Evolutionary conservation across 2,113 vertebrate genomes (phyloP).

Genomic region (Copsychus sechellarum): DNA sequence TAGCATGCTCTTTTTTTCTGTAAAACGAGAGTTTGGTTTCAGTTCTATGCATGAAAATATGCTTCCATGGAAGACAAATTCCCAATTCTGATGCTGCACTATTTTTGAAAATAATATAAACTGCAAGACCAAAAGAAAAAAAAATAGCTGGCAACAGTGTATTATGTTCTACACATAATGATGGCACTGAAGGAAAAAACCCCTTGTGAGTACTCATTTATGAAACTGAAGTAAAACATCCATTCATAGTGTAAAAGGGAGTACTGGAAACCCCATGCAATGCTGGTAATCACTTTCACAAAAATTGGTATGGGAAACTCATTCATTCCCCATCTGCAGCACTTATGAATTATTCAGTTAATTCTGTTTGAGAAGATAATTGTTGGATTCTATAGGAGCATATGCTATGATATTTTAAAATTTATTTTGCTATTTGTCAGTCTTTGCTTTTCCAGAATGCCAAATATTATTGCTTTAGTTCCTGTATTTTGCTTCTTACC

Average conservation of each 20-base stretch:
- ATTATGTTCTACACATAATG: not conserved
- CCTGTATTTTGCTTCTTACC: not conserved
- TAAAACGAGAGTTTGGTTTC: not conserved
- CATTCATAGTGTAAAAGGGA: not conserved
- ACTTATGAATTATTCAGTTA: slow-evolving; percentile 1
- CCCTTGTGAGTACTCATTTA: not conserved
- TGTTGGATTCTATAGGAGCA: not conserved
- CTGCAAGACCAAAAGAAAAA: not conserved
- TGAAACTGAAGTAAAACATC: not conserved
- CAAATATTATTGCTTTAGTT: not conserved
- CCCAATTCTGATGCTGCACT: not conserved
- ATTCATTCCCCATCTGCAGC: not conserved
- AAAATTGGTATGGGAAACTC: not conserved
- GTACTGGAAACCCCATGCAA: not conserved
- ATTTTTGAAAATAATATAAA: not conserved
- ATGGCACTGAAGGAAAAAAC: not conserved
- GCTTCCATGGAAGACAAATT: not conserved
- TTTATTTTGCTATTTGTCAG: not conserved
- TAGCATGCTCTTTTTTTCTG: not conserved
- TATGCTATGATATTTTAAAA: not conserved
- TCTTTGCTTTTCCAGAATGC: not conserved
- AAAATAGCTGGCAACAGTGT: not conserved
- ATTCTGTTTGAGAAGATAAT: not conserved
- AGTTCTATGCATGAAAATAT: not conserved
- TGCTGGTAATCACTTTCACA: slow-evolving; percentile 5